Percentiles rank a stretch among this genome's conserved stretches.
phyloP scores from a whole-genome alignment of 2,113 vertebrate genomes.

The Nycticryphes semicollaris region DNA sequence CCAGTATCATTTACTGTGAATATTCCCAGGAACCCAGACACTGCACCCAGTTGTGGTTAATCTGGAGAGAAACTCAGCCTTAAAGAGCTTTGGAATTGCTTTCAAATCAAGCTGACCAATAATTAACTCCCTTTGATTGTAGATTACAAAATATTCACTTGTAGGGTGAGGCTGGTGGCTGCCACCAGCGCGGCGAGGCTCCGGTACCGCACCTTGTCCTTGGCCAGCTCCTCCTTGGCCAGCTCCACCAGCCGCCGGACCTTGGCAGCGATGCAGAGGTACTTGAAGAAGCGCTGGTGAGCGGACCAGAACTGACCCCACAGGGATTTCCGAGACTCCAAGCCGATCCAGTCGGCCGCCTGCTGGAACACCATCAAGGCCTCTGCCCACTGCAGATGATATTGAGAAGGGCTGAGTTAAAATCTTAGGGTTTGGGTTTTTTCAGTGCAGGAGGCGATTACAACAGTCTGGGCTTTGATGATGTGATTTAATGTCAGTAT shows the following conservation, averaged over 20 bases:
- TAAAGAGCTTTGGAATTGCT: background rate
- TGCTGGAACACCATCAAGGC: slow-evolving; percentile 89
- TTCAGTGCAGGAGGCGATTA: background rate
- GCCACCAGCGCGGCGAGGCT: background rate
- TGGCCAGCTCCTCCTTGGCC: slow-evolving; percentile 86
- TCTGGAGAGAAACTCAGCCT: background rate
- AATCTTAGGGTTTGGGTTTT: too few relatives aligned
- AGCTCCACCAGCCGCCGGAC: slow-evolving; percentile 91
- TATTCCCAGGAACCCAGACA: rapidly evolving
- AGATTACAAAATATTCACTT: background rate
- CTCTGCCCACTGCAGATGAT: slow-evolving; percentile 87
- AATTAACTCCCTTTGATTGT: background rate
- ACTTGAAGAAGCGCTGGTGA: slow-evolving; percentile 99
- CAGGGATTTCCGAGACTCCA: slow-evolving; percentile 93
- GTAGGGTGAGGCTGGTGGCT: rapidly evolving
- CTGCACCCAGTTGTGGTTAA: background rate
- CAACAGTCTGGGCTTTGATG: background rate
- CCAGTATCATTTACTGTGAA: background rate
- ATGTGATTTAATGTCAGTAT: background rate
- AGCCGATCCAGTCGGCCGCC: slow-evolving; percentile 86
- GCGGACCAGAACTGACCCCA: slow-evolving; percentile 99
- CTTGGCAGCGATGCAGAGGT: slow-evolving; percentile 96
- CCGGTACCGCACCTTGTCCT: slow-evolving; percentile 83
- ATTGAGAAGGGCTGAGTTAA: background rate
- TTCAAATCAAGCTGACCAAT: background rate